Percentiles rank a stretch among this genome's conserved stretches.
Evolutionary conservation across 2,888 invertebrate species (phyloP).

Genomic region (Drosophila antonietae): DNA sequence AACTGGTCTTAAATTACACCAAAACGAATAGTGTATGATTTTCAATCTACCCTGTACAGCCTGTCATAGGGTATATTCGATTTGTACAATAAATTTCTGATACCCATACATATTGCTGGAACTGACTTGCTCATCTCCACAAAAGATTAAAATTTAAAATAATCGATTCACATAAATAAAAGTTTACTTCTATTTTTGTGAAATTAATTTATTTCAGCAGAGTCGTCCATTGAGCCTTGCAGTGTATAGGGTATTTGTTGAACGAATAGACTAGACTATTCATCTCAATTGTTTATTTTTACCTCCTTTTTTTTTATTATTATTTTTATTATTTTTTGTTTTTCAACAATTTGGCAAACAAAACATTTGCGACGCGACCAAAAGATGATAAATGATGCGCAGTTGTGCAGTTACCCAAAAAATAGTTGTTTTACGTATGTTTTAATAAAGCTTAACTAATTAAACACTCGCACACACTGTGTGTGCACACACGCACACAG

Average conservation of each 20-base stretch:
- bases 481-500: background rate
- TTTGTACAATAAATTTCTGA: background rate
- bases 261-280: background rate
- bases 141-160: background rate
- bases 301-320: background rate
- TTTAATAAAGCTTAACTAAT: constrained; percentile 79
- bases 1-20: constrained; percentile 51
- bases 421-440: constrained; percentile 67
- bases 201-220: background rate
- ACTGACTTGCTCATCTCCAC: background rate
- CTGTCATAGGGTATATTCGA: background rate
- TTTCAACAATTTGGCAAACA: constrained; percentile 57
- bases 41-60: constrained; percentile 1
- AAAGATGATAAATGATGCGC: constrained; percentile 76
- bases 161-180: background rate
- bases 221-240: no score
- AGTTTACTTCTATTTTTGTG: background rate
- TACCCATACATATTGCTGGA: background rate
- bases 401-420: constrained; percentile 66
- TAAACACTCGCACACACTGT: constrained; percentile 48
- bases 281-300: constrained; percentile 7
- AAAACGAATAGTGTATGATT: background rate
- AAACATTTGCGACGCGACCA: constrained; percentile 63
- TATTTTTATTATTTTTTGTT: constrained; percentile 23
- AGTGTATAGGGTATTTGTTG: background rate